Conservation (phyloP, 2,797 vertebrate species). For the Champsocephalus esox region DNA sequence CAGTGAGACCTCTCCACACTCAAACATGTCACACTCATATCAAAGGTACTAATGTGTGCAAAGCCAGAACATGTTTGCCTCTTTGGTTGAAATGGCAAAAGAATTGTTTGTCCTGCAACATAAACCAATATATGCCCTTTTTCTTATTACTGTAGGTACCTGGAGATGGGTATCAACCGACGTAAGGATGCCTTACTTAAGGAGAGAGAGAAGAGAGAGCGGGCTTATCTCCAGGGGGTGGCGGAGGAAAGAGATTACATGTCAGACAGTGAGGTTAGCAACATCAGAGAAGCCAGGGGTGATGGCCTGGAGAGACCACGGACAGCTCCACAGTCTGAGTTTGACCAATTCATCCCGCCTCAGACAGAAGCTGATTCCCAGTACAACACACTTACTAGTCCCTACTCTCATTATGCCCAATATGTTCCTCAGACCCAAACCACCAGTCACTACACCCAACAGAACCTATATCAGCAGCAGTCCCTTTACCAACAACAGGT, state of each 20-base stretch:
- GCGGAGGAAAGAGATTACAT: conserved; percentile 99
- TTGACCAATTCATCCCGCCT: conserved; percentile 95
- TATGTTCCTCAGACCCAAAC: conserved; percentile 95
- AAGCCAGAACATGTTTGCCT: conserved; percentile 53
- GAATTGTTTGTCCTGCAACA: conserved; percentile 8
- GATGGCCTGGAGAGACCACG: conserved; percentile 94
- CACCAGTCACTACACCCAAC: conserved; percentile 92
- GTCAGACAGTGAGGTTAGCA: conserved; percentile 99
- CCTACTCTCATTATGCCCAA: conserved; percentile 93
- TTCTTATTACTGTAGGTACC: conserved; percentile 83
- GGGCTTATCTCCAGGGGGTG: conserved; percentile 98
- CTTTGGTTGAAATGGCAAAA: conserved; percentile 34
- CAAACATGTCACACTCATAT: conserved; percentile 69
- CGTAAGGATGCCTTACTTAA: conserved; percentile 97
- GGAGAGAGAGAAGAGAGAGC: conserved; percentile 97
- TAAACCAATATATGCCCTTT: conserved; percentile 10
- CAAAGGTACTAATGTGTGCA: conserved; percentile 82
- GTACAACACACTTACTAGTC: conserved; percentile 92
- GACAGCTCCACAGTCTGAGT: conserved; percentile 96
- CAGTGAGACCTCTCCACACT: conserved; percentile 78
- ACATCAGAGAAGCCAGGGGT: conserved; percentile 90
- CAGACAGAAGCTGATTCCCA: conserved; percentile 95
- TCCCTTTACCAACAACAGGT: conserved; percentile 95
- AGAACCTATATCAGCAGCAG: conserved; percentile 92
- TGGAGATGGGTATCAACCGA: conserved; percentile 99